Conservation (phyloP, 2,113 vertebrate genomes). For the Campylorhamphus procurvoides region DNA sequence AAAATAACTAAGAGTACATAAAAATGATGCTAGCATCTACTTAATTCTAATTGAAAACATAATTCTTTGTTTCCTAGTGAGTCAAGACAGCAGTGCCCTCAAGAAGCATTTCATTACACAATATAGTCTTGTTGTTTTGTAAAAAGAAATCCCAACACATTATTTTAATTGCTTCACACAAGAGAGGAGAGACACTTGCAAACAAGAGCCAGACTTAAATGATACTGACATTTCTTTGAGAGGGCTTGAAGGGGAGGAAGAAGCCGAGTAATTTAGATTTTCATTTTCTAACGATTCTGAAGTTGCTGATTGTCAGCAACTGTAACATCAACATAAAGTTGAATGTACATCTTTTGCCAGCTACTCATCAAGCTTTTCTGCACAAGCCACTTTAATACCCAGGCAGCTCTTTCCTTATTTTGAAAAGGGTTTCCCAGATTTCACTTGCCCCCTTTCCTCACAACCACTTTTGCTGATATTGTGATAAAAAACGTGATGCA, state of each 20-base stretch:
- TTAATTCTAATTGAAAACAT: conserved; percentile 61
- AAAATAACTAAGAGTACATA: conserved; percentile 34
- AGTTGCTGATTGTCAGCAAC: background rate
- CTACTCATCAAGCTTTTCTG: background rate
- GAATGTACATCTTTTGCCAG: background rate
- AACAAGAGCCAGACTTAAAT: background rate
- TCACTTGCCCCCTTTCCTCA: background rate
- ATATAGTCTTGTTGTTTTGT: background rate
- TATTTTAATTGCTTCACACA: background rate
- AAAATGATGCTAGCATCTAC: background rate
- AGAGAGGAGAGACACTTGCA: background rate
- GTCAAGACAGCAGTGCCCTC: background rate
- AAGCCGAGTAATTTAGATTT: background rate
- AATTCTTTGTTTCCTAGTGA: conserved; percentile 36
- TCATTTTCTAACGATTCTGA: background rate
- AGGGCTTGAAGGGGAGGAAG: background rate
- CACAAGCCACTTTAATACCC: background rate
- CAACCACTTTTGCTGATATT: background rate
- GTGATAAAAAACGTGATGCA: rapidly evolving
- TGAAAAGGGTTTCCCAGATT: background rate
- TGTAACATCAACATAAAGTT: background rate
- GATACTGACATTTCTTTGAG: background rate
- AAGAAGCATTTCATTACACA: conserved; percentile 36
- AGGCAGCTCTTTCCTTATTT: background rate
- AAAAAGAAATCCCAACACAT: background rate